Percentiles rank a stretch among this genome's conserved stretches.
phyloP scores from a whole-genome alignment of 2,888 invertebrate genomes.

The Drosophila mettleri region DNA sequence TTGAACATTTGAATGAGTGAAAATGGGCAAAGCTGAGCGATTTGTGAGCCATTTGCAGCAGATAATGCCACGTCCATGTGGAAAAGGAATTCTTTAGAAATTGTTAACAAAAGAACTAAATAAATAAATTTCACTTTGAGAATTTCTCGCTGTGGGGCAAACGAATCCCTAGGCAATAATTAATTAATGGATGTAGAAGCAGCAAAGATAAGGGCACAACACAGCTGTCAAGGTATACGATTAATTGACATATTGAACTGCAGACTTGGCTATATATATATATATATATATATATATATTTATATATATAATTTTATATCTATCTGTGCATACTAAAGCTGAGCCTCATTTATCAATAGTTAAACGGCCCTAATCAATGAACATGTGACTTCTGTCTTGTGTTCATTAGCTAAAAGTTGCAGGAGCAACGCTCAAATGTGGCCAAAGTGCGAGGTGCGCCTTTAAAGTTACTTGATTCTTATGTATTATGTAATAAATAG shows the following conservation, averaged over 20 bases:
- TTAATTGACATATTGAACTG: slow-evolving; percentile 59
- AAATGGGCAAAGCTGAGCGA: slow-evolving; percentile 3
- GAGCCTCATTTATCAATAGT: slow-evolving; percentile 6
- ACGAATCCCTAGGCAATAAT: neutral
- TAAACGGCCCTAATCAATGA: neutral
- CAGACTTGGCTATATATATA: slow-evolving; percentile 20
- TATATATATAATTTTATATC: neutral
- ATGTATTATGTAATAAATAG: too few relatives aligned
- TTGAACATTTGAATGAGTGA: slow-evolving; percentile 21
- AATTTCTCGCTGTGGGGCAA: neutral
- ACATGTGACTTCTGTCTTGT: slow-evolving; percentile 27
- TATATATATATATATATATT: neutral
- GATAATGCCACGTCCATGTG: neutral
- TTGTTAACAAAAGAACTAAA: neutral
- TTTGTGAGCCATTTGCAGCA: slow-evolving; percentile 19
- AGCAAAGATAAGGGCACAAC: neutral
- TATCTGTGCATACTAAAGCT: neutral
- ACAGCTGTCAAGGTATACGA: slow-evolving; percentile 19
- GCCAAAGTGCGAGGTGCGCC: neutral
- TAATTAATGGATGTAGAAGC: neutral
- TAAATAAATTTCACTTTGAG: neutral
- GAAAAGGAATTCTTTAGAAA: neutral
- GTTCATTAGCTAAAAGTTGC: slow-evolving; percentile 8
- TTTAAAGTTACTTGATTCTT: neutral
- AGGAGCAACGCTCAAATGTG: neutral